phyloP scores from a whole-genome alignment of 2,797 vertebrate species.

The Aldrovandia affinis region DNA sequence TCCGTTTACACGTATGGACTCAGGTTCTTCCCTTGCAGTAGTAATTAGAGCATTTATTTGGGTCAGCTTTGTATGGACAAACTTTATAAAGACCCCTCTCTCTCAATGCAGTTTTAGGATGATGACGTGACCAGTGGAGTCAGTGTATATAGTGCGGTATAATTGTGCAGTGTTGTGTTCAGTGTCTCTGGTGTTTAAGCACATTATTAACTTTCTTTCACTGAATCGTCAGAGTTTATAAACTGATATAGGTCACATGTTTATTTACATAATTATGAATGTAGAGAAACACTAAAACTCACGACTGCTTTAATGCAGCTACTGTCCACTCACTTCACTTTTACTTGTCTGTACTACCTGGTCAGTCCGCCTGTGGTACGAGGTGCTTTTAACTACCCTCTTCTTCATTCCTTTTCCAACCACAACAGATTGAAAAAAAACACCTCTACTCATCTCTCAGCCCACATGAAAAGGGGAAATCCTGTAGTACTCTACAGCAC shows the following conservation, averaged over 20 bases:
- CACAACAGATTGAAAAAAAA: slow-evolving; percentile 45
- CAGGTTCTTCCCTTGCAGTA: not conserved
- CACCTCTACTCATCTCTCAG: slow-evolving; percentile 42
- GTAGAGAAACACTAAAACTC: not conserved
- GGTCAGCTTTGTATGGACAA: not conserved
- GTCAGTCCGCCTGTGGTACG: not conserved
- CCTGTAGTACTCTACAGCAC: slow-evolving; percentile 48
- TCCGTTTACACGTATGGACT: not conserved
- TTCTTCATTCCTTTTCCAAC: slow-evolving; percentile 40
- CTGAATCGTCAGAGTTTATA: not conserved
- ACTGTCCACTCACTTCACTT: not conserved
- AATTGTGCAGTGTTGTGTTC: not conserved
- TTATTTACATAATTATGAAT: not conserved
- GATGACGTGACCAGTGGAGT: not conserved
- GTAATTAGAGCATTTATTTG: not conserved
- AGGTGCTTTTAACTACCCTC: not conserved
- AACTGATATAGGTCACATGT: too few species aligned
- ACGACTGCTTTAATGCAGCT: not conserved
- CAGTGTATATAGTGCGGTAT: not conserved
- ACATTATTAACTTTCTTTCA: not conserved
- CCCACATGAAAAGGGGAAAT: slow-evolving; percentile 58
- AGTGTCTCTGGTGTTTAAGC: not conserved
- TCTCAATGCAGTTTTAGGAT: not conserved
- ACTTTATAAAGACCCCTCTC: not conserved
- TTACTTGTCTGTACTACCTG: not conserved